These are phyloP conservation scores for Hydrophis major DNA, from an alignment of 2,797 vertebrate genomes.

Conservation along the genomic window DNA sequence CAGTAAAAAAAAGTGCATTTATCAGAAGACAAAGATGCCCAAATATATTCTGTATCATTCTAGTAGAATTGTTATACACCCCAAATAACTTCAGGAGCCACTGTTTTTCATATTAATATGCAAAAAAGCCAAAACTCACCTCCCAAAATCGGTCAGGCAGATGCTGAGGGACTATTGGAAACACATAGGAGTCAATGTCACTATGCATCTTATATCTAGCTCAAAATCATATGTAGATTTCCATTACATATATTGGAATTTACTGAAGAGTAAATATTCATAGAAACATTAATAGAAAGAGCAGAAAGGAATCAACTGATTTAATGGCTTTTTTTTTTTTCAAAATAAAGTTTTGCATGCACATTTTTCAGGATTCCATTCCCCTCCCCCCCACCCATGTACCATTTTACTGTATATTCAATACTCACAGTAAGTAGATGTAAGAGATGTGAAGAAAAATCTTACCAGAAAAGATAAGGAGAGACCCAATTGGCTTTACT, in stretches of 20 bases:
- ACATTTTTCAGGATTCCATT: not conserved
- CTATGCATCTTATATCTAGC: not conserved
- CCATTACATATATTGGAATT: not conserved
- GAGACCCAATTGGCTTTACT: not conserved
- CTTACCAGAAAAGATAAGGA: not conserved
- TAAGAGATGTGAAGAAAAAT: not conserved
- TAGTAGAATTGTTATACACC: not conserved
- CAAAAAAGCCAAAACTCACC: not conserved
- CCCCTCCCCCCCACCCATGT: rapidly evolving
- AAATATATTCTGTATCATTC: not conserved
- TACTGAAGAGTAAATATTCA: not conserved
- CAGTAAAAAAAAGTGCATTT: not conserved
- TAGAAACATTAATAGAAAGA: not conserved
- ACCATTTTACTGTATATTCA: not conserved
- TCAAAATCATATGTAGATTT: not conserved
- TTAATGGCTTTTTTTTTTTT: not conserved
- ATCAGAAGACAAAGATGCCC: not conserved
- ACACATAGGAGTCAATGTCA: not conserved
- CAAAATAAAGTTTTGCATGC: not conserved
- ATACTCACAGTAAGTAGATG: not conserved
- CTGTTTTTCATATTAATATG: not conserved
- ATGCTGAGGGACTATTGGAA: not conserved
- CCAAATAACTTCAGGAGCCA: not conserved
- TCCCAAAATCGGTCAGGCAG: not conserved
- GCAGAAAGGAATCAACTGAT: not conserved